These are phyloP conservation scores for Tetramorium simillimum DNA, from an alignment of 1,140 invertebrate species.

Conservation along the genomic window DNA sequence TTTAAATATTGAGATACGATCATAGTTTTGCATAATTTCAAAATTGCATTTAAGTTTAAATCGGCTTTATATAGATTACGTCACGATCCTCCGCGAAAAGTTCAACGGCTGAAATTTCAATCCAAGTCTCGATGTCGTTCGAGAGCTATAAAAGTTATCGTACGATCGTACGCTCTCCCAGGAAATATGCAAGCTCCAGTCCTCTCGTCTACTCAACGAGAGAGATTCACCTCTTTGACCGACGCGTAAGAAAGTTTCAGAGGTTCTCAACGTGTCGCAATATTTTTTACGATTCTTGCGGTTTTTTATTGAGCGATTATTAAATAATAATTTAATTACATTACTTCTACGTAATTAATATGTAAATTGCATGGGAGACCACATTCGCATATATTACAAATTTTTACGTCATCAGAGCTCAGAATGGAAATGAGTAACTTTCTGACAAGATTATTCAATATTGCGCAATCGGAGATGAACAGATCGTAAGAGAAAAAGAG, in stretches of 20 bases:
- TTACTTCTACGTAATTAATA: not conserved
- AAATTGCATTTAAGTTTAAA: not conserved
- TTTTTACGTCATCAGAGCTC: not conserved
- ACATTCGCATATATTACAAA: not conserved
- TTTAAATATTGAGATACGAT: not conserved
- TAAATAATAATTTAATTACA: not conserved
- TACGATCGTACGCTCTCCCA: not conserved
- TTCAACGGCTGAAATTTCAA: not conserved
- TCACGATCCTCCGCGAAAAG: not conserved
- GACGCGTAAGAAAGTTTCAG: constrained; percentile 39
- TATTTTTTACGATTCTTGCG: not conserved
- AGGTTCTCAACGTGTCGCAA: not conserved
- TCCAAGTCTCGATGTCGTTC: not conserved
- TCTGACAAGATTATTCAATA: not conserved
- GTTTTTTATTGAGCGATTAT: not conserved
- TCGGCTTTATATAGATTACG: not conserved
- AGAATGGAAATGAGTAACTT: not conserved
- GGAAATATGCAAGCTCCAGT: constrained; percentile 20
- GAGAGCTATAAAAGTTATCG: not conserved
- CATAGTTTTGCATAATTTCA: not conserved
- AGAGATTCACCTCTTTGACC: constrained; percentile 16
- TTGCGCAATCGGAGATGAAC: constrained; percentile 24
- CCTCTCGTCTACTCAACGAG: not conserved
- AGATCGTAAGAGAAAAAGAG: not conserved
- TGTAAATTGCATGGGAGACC: not conserved